Base-by-base conservation (phyloP, 2,888 invertebrate genomes). In the Acanthosepion lycidas region DNA sequence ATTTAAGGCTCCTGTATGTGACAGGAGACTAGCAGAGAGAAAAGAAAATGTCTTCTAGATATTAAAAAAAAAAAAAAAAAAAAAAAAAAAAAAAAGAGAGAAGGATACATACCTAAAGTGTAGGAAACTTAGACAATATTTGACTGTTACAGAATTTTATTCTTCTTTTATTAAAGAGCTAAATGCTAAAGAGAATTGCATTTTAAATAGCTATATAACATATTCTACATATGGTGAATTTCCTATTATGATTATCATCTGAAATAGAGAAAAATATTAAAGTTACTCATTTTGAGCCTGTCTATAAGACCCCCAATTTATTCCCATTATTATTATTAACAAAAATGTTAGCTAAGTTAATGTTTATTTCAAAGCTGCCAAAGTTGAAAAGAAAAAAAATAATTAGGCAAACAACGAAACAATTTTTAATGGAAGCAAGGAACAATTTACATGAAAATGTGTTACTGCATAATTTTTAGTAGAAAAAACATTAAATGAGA, bases 271-370 rank as follows among this genome's bases (percentile, higher is more conserved):
- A 78, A 33, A 78, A 33, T 64, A 23, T 64, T 26, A 64, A 64
- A 64, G 23, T 28, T 8, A 78, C 33, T 78, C n/a, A 78, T 78
- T 15, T 78, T n/a, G 12, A 78, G 12, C 33, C n/a, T 78, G 12
- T 78, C 33, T 78, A n/a, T n/a, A 15, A n/a, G 33, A 33, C 15
- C 33, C n/a, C 78, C 78, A 78, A 78, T 78, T 78, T 1, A 78
- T n/a, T 78, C 15, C n/a, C 78, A 78, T 78, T 78, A 78, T 78
- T 78, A 78, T 78, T n/a, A 78, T 78, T 78, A 78, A 78, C n/a
- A 78, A n/a, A 78, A 78, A 78, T 78, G 78, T 78, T 78, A 78
- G 78, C n/a, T 23, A 78, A 78, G 78, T 78, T 78, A 78, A 78
- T 78, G 23, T 59, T 59, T 59, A 78, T 78, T 78, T 78, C 4